A percentile compares a stretch with the other conserved stretches of the same genome.
phyloP scores from a whole-genome alignment of 2,113 vertebrate genomes.

The Pseudopipra pipra region DNA sequence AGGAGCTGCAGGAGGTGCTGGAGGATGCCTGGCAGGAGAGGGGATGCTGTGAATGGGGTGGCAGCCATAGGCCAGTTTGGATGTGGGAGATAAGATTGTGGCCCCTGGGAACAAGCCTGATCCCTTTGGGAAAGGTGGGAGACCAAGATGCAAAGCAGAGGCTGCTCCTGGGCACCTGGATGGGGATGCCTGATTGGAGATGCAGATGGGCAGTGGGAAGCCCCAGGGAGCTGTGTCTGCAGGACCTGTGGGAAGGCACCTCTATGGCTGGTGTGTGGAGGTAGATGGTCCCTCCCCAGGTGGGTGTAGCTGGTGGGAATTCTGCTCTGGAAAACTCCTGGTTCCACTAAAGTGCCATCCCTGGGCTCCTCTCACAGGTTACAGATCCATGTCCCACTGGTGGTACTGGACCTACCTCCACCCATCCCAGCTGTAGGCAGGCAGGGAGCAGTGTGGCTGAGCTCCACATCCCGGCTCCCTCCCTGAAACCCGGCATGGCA shows the following conservation, averaged over 20 bases:
- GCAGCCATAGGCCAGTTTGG: neutral
- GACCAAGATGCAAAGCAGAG: neutral
- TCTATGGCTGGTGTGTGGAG: neutral
- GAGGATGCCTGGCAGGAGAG: neutral
- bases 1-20: neutral
- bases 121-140: neutral
- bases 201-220: fast-evolving
- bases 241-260: neutral
- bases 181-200: neutral
- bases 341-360: neutral
- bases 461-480: neutral
- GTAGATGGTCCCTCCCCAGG: neutral
- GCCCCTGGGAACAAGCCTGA: neutral
- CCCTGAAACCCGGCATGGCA: neutral
- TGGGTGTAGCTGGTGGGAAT: neutral
- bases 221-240: neutral
- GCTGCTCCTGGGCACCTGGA: neutral
- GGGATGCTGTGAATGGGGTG: neutral
- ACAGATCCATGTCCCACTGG: neutral
- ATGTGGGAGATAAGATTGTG: neutral
- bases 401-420: neutral
- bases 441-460: neutral
- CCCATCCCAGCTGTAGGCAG: neutral
- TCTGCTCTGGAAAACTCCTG: neutral
- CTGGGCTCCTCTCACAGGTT: neutral